Percentiles rank a stretch among this genome's conserved stretches.
Evolutionary conservation across 2,797 vertebrate species (phyloP).

Genomic region (Capromys pilorides): DNA sequence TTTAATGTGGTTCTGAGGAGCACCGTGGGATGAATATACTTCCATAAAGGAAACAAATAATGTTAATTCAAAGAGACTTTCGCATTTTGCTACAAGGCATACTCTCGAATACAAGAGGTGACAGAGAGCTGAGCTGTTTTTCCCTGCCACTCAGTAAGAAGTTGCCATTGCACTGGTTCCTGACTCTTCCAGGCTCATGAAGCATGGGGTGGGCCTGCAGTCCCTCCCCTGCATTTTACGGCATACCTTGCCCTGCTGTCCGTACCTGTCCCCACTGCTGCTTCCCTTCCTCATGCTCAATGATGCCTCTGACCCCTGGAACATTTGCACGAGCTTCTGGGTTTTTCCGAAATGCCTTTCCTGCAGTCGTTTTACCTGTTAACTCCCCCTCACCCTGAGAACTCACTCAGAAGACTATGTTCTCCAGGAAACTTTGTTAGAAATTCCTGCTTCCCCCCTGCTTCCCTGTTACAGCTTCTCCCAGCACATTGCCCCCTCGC

Average conservation of each 20-base stretch:
- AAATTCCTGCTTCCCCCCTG: neutral
- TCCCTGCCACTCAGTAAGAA: neutral
- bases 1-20: constrained; percentile 70
- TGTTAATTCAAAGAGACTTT: constrained; percentile 62
- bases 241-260: neutral
- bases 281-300: neutral
- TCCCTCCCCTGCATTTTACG: neutral
- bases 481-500: neutral
- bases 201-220: neutral
- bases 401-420: neutral
- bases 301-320: neutral
- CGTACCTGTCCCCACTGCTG: neutral
- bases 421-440: neutral
- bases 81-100: neutral
- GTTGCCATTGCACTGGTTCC: neutral
- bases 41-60: constrained; percentile 71
- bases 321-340: neutral
- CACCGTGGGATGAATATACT: constrained; percentile 61
- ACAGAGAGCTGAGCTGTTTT: neutral
- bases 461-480: neutral
- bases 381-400: neutral
- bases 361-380: neutral
- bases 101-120: constrained; percentile 18
- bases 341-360: neutral
- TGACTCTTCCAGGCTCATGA: neutral